Evolutionary conservation across 2,113 vertebrate species (phyloP).

Genomic region (Stegostoma tigrinum): DNA sequence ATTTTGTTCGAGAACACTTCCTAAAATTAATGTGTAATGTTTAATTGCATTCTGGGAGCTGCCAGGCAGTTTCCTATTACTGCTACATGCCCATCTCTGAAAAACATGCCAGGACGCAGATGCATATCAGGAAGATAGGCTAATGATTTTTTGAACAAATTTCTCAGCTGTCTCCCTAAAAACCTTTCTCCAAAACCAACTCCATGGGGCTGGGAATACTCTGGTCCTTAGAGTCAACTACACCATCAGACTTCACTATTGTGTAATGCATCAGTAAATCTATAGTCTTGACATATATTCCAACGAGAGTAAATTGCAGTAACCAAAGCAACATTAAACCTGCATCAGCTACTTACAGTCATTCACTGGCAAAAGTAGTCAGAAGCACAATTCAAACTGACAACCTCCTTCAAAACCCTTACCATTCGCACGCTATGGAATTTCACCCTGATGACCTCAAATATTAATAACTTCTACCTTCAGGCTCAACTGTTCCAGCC

Average conservation of each 20-base stretch:
- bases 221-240: not conserved
- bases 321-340: not conserved
- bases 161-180: not conserved
- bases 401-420: not conserved
- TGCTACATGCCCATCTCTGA: too few species aligned
- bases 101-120: not conserved
- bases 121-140: not conserved
- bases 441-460: not conserved
- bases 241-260: not conserved
- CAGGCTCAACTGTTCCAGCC: not conserved
- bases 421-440: not conserved
- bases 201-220: not conserved
- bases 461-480: not conserved
- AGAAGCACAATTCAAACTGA: not conserved
- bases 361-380: not conserved
- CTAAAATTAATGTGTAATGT: not conserved
- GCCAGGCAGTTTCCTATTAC: not conserved
- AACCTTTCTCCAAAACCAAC: not conserved
- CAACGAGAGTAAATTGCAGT: not conserved
- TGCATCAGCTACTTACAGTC: not conserved
- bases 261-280: not conserved
- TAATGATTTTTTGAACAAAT: not conserved
- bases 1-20: not conserved
- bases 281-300: not conserved
- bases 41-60: not conserved